phyloP scores from a whole-genome alignment of 1,140 invertebrate genomes.

The Drosophila lowei region DNA sequence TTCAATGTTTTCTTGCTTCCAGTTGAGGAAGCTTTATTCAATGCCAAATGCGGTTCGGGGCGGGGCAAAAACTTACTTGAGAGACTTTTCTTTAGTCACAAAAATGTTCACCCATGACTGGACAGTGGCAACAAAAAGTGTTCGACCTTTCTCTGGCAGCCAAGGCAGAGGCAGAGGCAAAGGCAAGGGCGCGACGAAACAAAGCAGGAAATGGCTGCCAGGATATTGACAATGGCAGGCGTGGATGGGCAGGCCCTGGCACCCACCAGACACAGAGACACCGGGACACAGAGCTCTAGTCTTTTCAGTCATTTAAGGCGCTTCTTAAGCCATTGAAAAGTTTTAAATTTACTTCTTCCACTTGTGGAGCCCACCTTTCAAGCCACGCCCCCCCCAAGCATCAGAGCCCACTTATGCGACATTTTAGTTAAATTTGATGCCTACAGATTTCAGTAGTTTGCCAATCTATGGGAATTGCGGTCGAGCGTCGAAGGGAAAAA shows the following conservation, averaged over 20 bases:
- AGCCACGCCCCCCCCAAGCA: constrained; percentile 14
- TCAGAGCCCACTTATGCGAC: constrained; percentile 65
- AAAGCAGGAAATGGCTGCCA: constrained; percentile 72
- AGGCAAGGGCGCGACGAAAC: constrained; percentile 30
- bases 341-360: constrained; percentile 42
- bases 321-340: constrained; percentile 45
- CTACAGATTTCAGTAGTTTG: constrained; percentile 58
- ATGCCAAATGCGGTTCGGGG: constrained; percentile 48
- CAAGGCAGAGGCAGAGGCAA: constrained; percentile 35
- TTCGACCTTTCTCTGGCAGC: constrained; percentile 48
- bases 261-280: background rate
- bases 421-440: constrained; percentile 80
- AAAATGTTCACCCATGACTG: constrained; percentile 68
- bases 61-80: constrained; percentile 36
- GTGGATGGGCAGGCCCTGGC: constrained; percentile 31
- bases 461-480: constrained; percentile 78
- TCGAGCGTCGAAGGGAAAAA: constrained; percentile 56
- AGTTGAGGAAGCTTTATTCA: constrained; percentile 74
- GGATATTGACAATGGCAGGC: constrained; percentile 69
- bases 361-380: constrained; percentile 51
- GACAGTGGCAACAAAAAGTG: constrained; percentile 58
- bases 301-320: constrained; percentile 31
- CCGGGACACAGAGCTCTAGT: background rate
- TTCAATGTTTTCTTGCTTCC: constrained; percentile 76
- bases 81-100: constrained; percentile 59